A percentile compares a stretch with the other conserved stretches of the same genome.
phyloP scores from a whole-genome alignment of 2,113 vertebrate species.

The Pedionomus torquatus region DNA sequence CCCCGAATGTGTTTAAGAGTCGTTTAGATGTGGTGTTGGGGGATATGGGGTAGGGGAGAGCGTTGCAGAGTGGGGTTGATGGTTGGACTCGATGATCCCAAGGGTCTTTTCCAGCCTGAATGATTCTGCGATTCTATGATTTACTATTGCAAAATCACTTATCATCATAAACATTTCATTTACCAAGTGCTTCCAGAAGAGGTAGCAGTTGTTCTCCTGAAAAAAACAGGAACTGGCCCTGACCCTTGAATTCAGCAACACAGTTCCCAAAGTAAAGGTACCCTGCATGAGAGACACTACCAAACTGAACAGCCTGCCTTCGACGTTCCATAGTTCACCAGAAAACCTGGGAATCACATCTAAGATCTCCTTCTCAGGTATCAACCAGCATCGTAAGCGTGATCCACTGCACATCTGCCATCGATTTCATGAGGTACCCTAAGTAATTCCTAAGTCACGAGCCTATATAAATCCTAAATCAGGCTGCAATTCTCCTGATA shows the following conservation, averaged over 20 bases:
- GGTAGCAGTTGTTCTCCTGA: neutral
- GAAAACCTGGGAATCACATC: neutral
- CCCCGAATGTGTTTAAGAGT: too few species aligned
- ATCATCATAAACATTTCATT: neutral
- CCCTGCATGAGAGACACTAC: accelerated
- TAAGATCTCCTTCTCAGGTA: neutral
- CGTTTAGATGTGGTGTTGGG: too few species aligned
- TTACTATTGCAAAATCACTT: neutral
- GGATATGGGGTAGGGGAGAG: too few species aligned
- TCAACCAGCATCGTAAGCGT: neutral
- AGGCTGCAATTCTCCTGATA: neutral
- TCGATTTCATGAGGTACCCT: neutral
- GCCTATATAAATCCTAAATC: neutral
- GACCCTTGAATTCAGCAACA: neutral
- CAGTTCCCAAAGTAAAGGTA: neutral
- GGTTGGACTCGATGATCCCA: too few species aligned
- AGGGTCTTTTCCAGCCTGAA: too few species aligned
- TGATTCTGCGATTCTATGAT: neutral
- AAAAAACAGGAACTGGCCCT: neutral
- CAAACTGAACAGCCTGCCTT: neutral
- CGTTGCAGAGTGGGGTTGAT: too few species aligned
- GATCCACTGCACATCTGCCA: neutral
- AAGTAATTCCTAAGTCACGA: neutral
- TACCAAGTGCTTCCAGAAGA: neutral
- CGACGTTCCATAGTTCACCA: neutral